These are phyloP conservation scores for Tetraneura akinire DNA, from an alignment of 1,140 invertebrate species.

Conservation along the genomic window DNA sequence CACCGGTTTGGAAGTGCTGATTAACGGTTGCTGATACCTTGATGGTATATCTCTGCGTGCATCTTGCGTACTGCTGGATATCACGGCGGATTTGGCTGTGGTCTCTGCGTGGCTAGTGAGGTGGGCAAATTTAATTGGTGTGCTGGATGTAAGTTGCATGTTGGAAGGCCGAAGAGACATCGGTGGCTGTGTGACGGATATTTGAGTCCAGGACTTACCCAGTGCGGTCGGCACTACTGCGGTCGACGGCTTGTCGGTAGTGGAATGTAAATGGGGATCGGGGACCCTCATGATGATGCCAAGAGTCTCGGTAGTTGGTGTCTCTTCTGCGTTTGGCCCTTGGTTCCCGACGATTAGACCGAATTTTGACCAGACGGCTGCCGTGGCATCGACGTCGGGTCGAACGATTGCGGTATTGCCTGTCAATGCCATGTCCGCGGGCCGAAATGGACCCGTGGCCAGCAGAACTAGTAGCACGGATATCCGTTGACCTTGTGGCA, in stretches of 20 bases:
- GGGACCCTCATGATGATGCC: conserved; percentile 46
- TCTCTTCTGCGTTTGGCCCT: background rate
- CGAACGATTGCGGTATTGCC: background rate
- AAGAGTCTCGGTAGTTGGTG: conserved; percentile 29
- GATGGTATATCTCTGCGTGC: background rate
- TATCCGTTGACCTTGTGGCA: too few relatives aligned
- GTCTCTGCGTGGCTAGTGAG: background rate
- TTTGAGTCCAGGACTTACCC: conserved; percentile 39
- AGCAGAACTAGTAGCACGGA: background rate
- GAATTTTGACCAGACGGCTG: conserved; percentile 38
- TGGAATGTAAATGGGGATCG: background rate
- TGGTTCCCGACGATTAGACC: conserved; percentile 21
- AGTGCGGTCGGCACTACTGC: background rate
- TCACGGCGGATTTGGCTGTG: background rate
- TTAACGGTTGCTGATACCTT: background rate
- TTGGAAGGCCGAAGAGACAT: background rate
- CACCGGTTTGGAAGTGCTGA: background rate
- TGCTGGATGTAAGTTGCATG: background rate
- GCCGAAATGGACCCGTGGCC: background rate
- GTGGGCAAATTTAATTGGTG: background rate
- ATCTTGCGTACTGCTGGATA: background rate
- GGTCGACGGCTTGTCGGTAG: background rate
- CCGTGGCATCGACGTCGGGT: background rate
- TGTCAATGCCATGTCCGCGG: background rate
- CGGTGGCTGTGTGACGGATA: conserved; percentile 36